Evolutionary conservation across 2,888 invertebrate genomes (phyloP).

Genomic region (Willowsia nigromaculata): DNA sequence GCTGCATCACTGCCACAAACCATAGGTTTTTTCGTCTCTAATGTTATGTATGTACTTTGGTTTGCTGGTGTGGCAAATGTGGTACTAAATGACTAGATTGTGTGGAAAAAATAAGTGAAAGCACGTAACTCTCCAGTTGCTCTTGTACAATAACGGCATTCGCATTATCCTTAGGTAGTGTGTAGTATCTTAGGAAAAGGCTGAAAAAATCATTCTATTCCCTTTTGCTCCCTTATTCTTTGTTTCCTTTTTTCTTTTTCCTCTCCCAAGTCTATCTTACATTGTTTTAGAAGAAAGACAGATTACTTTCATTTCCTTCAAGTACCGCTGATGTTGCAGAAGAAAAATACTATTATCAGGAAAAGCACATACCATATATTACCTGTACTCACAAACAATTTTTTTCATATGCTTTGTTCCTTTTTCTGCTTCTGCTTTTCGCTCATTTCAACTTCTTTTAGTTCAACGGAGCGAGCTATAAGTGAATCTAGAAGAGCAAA

Average conservation of each 20-base stretch:
- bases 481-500: constrained; percentile 68
- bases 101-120: constrained; percentile 52
- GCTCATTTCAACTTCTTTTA: constrained; percentile 69
- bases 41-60: constrained; percentile 1
- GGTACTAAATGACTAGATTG: constrained; percentile 35
- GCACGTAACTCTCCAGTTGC: constrained; percentile 38
- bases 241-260: background rate
- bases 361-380: background rate
- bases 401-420: background rate
- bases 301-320: background rate
- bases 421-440: constrained; percentile 14
- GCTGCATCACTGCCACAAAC: background rate
- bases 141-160: background rate
- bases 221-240: background rate
- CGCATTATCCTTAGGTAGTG: background rate
- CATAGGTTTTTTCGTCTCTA: background rate
- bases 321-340: constrained; percentile 26
- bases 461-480: constrained; percentile 69
- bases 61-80: constrained; percentile 35
- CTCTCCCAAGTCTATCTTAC: background rate
- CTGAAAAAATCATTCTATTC: background rate
- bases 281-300: constrained; percentile 39
- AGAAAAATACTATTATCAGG: background rate
- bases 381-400: background rate
- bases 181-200: background rate